Conservation (phyloP, 2,797 vertebrate species). For the Urocyon cinereoargenteus region DNA sequence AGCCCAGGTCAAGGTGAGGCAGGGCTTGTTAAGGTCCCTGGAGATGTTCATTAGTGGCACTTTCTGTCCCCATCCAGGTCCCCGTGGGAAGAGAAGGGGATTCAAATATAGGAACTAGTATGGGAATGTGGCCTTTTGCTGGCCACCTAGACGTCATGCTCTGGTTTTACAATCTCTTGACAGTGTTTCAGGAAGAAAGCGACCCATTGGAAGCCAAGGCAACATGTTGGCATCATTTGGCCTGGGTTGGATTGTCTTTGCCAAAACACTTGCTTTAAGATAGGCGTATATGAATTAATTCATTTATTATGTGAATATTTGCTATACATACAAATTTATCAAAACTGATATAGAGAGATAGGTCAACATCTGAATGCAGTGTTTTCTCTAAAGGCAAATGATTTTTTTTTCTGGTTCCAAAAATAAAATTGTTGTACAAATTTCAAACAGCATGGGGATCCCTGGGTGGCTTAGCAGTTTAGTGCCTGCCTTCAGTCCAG, state of each 20-base stretch:
- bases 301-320: neutral
- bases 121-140: neutral
- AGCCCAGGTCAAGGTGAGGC: neutral
- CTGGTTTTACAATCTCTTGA: neutral
- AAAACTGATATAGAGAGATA: neutral
- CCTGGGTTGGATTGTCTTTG: neutral
- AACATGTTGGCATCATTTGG: accelerated
- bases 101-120: neutral
- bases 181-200: neutral
- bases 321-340: neutral
- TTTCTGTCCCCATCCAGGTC: neutral
- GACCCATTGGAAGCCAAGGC: neutral
- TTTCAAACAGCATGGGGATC: neutral
- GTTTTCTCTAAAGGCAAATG: neutral
- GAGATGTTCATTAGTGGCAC: neutral
- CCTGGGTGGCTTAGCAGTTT: no score
- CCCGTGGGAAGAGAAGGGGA: neutral
- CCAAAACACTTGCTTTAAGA: neutral
- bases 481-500: no score
- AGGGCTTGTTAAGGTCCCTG: neutral
- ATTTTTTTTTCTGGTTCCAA: neutral
- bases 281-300: neutral
- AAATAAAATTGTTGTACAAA: neutral
- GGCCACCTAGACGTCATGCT: neutral
- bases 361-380: neutral